Evolutionary conservation across 1,140 invertebrate genomes (phyloP), one percentile per base, ranked within the genome.

Genomic region (Ostrea denselamellosa): DNA sequence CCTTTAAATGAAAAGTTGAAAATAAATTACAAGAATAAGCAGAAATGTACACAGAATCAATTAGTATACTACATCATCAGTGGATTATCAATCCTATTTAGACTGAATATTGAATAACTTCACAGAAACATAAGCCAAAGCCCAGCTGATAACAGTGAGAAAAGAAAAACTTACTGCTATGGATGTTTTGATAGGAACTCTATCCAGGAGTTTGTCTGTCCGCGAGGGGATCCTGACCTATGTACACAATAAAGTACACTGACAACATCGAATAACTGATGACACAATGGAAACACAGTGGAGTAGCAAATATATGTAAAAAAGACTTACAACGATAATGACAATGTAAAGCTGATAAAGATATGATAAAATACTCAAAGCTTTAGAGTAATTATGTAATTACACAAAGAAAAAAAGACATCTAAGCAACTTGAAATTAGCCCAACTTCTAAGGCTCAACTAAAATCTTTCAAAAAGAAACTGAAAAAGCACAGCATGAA

Each of bases 191-290:
- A 86, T 56, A 86, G 90, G 90, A 44, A 88, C 83, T 54, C 85
- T 85, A 54, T 92, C 93, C 87, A 94, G 87, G 25, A 93, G 87
- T 89, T 94, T 95, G 90, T 95, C 94, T 81, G 92, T 92, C 77
- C 93, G 90, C 90, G 91, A 93, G n/a, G 94, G 93, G 25, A 94
- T 91, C 86, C 93, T 89, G 19, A 94, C 92, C 94, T 94, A 90
- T 58, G 82, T 54, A 88, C 65, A 85, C 62, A 77, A 90, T 71
- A 89, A 86, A 34, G 28, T 25, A 28, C n/a, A 68, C 34, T 83
- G 22, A 87, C 34, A 89, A 88, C 82, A 91, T 71, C 58, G 87
- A 86, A 83, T 22, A 28, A 81, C 25, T 81, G 71, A 77, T 17
- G 22, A 89, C 86, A 44, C 34, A 44, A 44, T 44, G 86, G 34